A percentile compares a stretch with the other conserved stretches of the same genome.
These are phyloP conservation scores for Euleptes europaea DNA, from an alignment of 2,113 vertebrate genomes.

Conservation along the genomic window DNA sequence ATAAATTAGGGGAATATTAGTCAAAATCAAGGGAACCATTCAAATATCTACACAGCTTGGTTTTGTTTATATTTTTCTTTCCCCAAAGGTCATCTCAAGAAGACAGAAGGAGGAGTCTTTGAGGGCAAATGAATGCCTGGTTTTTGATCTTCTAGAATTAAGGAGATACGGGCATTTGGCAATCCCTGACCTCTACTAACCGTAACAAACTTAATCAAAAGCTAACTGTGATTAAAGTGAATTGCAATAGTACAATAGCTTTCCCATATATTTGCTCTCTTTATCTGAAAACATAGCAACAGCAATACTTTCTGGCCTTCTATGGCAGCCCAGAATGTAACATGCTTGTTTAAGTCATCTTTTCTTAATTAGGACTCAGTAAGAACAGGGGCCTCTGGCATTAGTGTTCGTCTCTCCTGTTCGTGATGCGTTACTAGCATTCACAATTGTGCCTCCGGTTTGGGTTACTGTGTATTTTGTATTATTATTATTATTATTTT, in stretches of 20 bases:
- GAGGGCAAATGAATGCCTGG: not conserved
- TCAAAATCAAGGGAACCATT: not conserved
- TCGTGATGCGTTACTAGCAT: not conserved
- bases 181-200: not conserved
- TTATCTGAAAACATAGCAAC: not conserved
- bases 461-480: not conserved
- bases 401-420: not conserved
- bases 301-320: not conserved
- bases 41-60: not conserved
- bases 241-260: not conserved
- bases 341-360: not conserved
- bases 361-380: conserved; percentile 1
- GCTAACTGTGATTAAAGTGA: not conserved
- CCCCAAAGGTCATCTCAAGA: not conserved
- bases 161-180: too few relatives aligned
- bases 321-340: not conserved
- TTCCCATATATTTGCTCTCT: not conserved
- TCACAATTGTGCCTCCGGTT: not conserved
- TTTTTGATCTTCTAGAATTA: too few relatives aligned
- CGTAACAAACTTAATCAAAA: not conserved
- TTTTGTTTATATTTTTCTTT: not conserved
- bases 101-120: too few relatives aligned
- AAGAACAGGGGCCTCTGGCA: not conserved
- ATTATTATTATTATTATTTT: not conserved
- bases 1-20: not conserved